phyloP scores from a whole-genome alignment of 1,140 invertebrate genomes.

The Zeugodacus cucurbitae region DNA sequence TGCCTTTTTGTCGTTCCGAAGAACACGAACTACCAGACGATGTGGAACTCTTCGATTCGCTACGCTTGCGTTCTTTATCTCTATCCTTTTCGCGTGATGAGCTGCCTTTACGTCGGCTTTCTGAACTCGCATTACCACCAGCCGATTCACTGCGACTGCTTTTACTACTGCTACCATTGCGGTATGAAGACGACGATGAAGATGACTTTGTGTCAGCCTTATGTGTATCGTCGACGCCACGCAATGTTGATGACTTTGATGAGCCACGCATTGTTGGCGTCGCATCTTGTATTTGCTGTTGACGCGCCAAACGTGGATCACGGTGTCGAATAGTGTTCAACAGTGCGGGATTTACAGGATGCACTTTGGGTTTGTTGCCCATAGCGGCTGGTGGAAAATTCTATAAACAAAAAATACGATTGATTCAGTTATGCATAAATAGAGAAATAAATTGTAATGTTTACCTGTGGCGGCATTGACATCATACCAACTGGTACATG shows the following conservation, averaged over 20 bases:
- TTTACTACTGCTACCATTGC: constrained; percentile 45
- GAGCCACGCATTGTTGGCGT: constrained; percentile 38
- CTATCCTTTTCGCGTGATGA: constrained; percentile 39
- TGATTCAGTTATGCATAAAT: not conserved
- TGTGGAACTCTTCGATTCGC: constrained; percentile 59
- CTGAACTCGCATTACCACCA: not conserved
- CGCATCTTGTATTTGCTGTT: constrained; percentile 63
- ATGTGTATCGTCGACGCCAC: not conserved
- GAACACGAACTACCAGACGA: constrained; percentile 48
- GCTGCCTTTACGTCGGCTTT: constrained; percentile 50
- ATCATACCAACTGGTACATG: constrained; percentile 38
- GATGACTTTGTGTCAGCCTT: not conserved
- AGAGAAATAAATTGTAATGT: not conserved
- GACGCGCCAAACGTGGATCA: constrained; percentile 72
- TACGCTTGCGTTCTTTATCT: constrained; percentile 43
- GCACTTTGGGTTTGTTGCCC: constrained; percentile 69
- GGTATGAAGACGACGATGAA: not conserved
- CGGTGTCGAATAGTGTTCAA: constrained; percentile 69
- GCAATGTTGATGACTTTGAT: constrained; percentile 10
- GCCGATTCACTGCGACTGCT: not conserved
- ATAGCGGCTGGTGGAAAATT: constrained; percentile 32
- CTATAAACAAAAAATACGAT: not conserved
- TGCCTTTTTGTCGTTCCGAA: constrained; percentile 45
- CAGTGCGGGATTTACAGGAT: constrained; percentile 74
- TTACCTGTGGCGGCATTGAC: constrained; percentile 15